Percentiles rank a stretch among this genome's conserved stretches.
phyloP scores from a whole-genome alignment of 1,140 invertebrate genomes.

The Temnothorax curvispinosus region DNA sequence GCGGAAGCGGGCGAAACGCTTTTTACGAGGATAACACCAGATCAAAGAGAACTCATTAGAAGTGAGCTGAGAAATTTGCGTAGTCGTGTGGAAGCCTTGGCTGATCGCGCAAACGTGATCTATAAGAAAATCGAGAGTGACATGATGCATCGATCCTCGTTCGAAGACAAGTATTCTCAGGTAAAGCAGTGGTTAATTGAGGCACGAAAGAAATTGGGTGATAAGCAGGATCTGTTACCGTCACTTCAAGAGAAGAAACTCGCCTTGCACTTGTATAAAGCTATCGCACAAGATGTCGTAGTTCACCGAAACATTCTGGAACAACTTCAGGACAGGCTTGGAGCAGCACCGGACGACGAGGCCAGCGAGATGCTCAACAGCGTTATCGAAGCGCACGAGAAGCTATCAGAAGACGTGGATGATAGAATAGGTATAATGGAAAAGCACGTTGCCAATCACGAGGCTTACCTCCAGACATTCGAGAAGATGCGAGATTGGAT shows the following conservation, averaged over 20 bases:
- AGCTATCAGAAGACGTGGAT: conserved; percentile 89
- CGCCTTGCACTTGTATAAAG: conserved; percentile 91
- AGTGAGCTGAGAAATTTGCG: conserved; percentile 93
- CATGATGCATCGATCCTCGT: conserved; percentile 94
- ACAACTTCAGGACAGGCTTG: conserved; percentile 92
- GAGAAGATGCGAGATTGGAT: conserved; percentile 92
- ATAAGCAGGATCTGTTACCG: conserved; percentile 89
- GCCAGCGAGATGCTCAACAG: conserved; percentile 89
- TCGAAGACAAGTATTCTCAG: conserved; percentile 95
- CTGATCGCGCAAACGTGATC: conserved; percentile 93
- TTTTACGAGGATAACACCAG: conserved; percentile 94
- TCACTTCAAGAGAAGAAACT: conserved; percentile 94
- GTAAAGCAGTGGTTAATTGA: conserved; percentile 93
- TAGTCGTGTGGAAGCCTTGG: conserved; percentile 93
- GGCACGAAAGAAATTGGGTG: conserved; percentile 89
- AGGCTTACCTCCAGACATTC: conserved; percentile 92
- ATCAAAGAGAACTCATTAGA: conserved; percentile 94
- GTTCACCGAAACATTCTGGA: conserved; percentile 92
- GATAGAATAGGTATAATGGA: conserved; percentile 89
- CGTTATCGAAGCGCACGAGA: conserved; percentile 90
- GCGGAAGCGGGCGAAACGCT: conserved; percentile 95
- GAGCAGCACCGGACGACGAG: conserved; percentile 91
- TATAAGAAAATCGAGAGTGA: conserved; percentile 95
- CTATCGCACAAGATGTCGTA: conserved; percentile 92
- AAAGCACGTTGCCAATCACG: conserved; percentile 92